Evolutionary conservation across 1,140 invertebrate species (phyloP), one percentile per base, ranked within the genome.

Genomic region (Wiebesia pumilae): DNA sequence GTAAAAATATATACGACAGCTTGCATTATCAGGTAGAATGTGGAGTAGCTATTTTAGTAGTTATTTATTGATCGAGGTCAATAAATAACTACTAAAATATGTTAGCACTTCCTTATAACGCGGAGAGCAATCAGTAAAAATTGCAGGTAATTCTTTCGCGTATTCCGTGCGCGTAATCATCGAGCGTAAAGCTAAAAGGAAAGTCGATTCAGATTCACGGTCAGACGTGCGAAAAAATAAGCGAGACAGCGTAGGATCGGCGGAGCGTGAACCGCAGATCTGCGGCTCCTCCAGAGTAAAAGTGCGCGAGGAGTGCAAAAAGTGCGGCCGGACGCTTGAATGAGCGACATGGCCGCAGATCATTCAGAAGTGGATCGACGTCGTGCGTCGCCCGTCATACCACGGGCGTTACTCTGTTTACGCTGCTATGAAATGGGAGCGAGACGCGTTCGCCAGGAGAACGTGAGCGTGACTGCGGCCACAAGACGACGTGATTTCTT

Each of bases 171-270:
- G 65, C 65, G 30, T 35, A 24, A 38, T 16, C 69, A 19, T 38
- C 69, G 69, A 71, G 69, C 69, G 69, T 71, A 19, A 38, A 71
- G 69, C 35, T 19, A 16, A 71, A 38, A 38, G 69, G 69, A 71
- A 71, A 71, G 69, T 71, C 69, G 69, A 38, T 38, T 35, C 69
- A 19, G 69, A 33, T 30, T 69, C 65, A 7, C 30, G 30, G 58
- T 27, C 27, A 27, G 6, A 21, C 19, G 19, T 16, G 54, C 10
- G 19, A 58, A 58, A 58, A 58, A 58, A 58, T 12, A 58, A 21
- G 10, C 10, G 54, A 58, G 54, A 58, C 10, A 21, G 6, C 6
- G 14, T 14, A 47, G 14, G 6, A 47, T 6, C 43, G 14, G 43
- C 9, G 51, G 51, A 54, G 51, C 51, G 19, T 9, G 14, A 54